Evolutionary conservation across 2,113 vertebrate species (phyloP), one percentile per base, ranked within the genome.

Genomic region (Cisticola juncidis): DNA sequence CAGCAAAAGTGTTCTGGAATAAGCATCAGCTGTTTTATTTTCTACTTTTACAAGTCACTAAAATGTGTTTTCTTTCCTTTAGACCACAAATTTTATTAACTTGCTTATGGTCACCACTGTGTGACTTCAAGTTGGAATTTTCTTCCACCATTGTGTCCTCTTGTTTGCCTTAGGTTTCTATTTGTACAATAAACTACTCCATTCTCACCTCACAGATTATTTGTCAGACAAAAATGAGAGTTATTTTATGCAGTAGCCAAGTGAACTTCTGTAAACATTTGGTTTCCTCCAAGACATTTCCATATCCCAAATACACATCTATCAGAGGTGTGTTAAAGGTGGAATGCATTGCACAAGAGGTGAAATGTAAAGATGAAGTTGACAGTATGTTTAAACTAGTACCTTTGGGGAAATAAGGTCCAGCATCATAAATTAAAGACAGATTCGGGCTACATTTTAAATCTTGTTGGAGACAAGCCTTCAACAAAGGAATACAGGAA

Each of bases 401-500:
- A 78, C 54, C 62, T 95, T 73, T 90, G 79, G 74, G 87, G 71
- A 92, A 95, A 93, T 80, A 78, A 95, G 31, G 74, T 92, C 79
- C 56, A 91, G 58, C 22, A 73, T 36, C n/a, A 88, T 93, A 93
- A 86, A 95, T 94, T 88, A 93, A 94, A 92, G 69, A 83, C 56
- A 94, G 62, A 86, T 77, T 73, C 51, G 66, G 62, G 54, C 38
- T 88, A 80, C 12, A 36, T 80, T 91, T 91, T 77, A 47, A 88
- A 68, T 56, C 9, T 77, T 35, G 5, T 70, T 83, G 70, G 85
- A 86, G 81, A 73, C 15, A 31, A 40, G 25, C 14, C 36, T 89
- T 92, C 83, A 95, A 35, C n/a, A 95, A 61, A 88, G 45, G 58
- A 89, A 50, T 48, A 42, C 36, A 91, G 33, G 47, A 81, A 88